These are phyloP conservation scores for Metaphire vulgaris DNA, from an alignment of 1,140 invertebrate species.

Conservation along the genomic window DNA sequence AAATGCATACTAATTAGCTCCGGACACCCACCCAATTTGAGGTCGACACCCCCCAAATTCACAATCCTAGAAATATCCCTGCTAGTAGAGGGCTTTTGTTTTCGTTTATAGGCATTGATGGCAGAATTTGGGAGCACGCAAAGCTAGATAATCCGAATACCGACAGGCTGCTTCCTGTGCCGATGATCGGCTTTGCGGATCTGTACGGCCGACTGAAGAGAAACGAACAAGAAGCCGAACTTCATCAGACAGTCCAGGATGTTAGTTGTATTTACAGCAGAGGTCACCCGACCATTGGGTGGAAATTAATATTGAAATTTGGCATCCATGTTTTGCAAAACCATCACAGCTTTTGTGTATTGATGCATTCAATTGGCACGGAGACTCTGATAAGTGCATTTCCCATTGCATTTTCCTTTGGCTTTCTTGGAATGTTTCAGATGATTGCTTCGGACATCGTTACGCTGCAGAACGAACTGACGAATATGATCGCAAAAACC, in stretches of 20 bases:
- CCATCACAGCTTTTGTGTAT: too few species aligned
- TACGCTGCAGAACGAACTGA: constrained; percentile 66
- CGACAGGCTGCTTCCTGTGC: constrained; percentile 77
- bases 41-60: too few species aligned
- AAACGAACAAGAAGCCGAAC: constrained; percentile 46
- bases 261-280: constrained; percentile 34
- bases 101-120: constrained; percentile 55
- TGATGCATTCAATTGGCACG: too few species aligned
- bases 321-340: too few species aligned
- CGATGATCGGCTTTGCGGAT: constrained; percentile 81
- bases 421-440: constrained; percentile 30
- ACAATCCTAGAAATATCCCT: too few species aligned
- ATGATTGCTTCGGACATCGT: constrained; percentile 67
- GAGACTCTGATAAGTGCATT: too few species aligned
- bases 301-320: too few species aligned
- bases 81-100: too few species aligned
- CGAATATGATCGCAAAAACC: constrained; percentile 64
- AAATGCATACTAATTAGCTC: too few species aligned
- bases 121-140: constrained; percentile 64
- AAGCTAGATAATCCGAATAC: constrained; percentile 87
- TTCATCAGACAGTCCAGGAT: constrained; percentile 46
- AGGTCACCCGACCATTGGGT: too few species aligned
- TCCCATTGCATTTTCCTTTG: too few species aligned
- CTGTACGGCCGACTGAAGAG: constrained; percentile 68
- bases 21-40: too few species aligned